phyloP scores from a whole-genome alignment of 2,113 vertebrate species.

The Poeciliopsis prolifica region DNA sequence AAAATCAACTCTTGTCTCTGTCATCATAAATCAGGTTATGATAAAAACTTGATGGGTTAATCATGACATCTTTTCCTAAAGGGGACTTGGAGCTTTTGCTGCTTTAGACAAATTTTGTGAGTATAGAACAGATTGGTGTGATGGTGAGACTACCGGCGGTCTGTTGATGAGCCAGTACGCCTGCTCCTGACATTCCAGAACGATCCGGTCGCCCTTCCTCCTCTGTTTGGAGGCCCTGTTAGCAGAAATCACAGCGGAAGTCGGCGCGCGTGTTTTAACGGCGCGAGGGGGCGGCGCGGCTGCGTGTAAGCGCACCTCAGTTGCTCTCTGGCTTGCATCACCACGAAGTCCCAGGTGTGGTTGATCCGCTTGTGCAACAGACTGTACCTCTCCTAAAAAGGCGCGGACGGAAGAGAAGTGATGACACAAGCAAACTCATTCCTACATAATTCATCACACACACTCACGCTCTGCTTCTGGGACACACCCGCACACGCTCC shows the following conservation, averaged over 20 bases:
- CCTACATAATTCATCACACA: slow-evolving; percentile 25
- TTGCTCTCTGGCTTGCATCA: slow-evolving; percentile 95
- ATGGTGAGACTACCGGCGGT: slow-evolving; percentile 80
- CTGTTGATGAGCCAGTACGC: slow-evolving; percentile 94
- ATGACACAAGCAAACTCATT: background rate
- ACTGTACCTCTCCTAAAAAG: slow-evolving; percentile 86
- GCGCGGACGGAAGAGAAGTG: background rate
- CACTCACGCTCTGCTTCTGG: background rate
- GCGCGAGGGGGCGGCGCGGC: background rate
- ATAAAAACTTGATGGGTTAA: no score
- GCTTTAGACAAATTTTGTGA: background rate
- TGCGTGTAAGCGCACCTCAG: slow-evolving; percentile 79
- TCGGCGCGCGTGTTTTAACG: background rate
- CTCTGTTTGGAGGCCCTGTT: slow-evolving; percentile 91
- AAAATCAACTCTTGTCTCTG: no score
- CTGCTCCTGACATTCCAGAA: slow-evolving; percentile 93
- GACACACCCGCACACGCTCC: background rate
- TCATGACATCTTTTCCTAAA: no score
- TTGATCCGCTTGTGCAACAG: slow-evolving; percentile 90
- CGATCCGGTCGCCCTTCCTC: slow-evolving; percentile 90
- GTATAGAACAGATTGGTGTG: background rate
- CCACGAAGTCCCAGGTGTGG: slow-evolving; percentile 95
- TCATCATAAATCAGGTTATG: no score
- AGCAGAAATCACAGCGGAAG: slow-evolving; percentile 32
- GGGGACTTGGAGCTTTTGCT: no score